Evolutionary conservation across 2,888 invertebrate genomes (phyloP), one percentile per base, ranked within the genome.

Genomic region (Microchrysa polita): DNA sequence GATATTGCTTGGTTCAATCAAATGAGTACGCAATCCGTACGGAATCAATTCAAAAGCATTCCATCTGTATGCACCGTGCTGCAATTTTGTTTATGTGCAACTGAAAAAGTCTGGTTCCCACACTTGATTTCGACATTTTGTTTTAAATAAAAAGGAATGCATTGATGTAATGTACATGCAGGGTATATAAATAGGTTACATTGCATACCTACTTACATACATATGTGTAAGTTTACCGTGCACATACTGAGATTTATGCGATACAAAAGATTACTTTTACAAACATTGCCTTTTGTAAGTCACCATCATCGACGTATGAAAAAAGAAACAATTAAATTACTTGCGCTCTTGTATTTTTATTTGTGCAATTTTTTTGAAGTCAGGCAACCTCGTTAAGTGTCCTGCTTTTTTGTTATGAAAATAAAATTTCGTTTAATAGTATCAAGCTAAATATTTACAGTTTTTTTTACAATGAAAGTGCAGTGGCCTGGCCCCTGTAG

Each of bases 281-380:
- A 23, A n/a, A 27, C n/a, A n/a, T n/a, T n/a, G 27, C 10, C n/a
- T 59, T 59, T 27, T 48, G 14, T 10, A 16, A 7, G 55, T 55
- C 22, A 16, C 18, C 40, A 23, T 1, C 34, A 40, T 61, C 34
- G 40, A 7, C 27, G 27, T 34, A n/a, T n/a, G n/a, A n/a, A 34
- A 34, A 63, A 63, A 63, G 16, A 34, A 34, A 5, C 27, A n/a
- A n/a, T 34, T 34, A 34, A 34, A 34, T 34, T 34, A 7, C 27
- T 34, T 18, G 61, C n/a, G 40, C 42, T 60, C 14, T 27, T 23
- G 40, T 63, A n/a, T 34, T 63, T 63, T 61, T 23, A 23, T 60
- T 27, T n/a, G 60, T 14, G n/a, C 42, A 40, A 7, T 42, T 63
- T n/a, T n/a, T 63, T 63, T 63, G 42, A 42, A n/a, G 61, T 63